These are phyloP conservation scores for Didymodactylos carnosus DNA, from an alignment of 2,888 invertebrate genomes.

Conservation along the genomic window DNA sequence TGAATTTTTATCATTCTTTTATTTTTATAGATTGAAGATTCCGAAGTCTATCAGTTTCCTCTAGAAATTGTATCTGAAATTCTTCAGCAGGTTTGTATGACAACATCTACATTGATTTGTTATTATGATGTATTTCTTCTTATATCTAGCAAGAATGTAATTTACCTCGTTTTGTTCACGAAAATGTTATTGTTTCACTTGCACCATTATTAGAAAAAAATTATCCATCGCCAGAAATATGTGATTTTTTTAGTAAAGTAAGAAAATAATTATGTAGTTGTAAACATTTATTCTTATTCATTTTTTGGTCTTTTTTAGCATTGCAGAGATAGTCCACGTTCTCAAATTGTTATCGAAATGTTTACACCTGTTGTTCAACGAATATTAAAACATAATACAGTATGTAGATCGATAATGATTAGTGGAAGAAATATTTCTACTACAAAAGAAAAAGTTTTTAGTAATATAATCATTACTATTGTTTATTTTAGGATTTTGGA, in stretches of 20 bases:
- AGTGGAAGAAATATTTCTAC: neutral
- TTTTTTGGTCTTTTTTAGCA: conserved; percentile 26
- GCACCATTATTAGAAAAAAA: conserved; percentile 51
- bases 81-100: conserved; percentile 26
- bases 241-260: conserved; percentile 39
- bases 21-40: conserved; percentile 60
- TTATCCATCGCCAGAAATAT: conserved; percentile 43
- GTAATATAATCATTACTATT: no score
- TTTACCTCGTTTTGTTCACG: conserved; percentile 26
- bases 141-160: conserved; percentile 6
- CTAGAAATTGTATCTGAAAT: conserved; percentile 52
- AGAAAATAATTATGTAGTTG: neutral
- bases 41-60: conserved; percentile 50
- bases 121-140: neutral
- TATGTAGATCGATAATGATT: neutral
- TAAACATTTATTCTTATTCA: neutral
- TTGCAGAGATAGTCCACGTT: conserved; percentile 48
- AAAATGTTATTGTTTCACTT: conserved; percentile 37
- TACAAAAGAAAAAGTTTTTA: no score
- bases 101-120: neutral
- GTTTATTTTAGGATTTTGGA: conserved; percentile 50
- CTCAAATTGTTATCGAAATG: conserved; percentile 47
- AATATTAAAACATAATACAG: conserved; percentile 52
- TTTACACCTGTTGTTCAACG: conserved; percentile 54
- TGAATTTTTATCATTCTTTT: no score